Evolutionary conservation across 2,113 vertebrate genomes (phyloP).

Genomic region (Macaca nemestrina): DNA sequence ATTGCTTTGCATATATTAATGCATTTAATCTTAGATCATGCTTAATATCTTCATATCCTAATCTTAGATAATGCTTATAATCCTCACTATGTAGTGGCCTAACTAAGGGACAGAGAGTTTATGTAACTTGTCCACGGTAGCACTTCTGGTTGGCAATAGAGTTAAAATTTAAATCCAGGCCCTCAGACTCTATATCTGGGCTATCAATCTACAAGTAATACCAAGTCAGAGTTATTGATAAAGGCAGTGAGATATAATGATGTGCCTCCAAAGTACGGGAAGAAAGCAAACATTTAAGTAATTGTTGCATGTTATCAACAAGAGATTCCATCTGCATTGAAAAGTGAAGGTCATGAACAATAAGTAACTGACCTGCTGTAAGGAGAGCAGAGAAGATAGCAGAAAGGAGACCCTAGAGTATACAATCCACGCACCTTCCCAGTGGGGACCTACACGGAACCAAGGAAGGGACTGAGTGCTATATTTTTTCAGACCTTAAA

Average conservation of each 20-base stretch:
- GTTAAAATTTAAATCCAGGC: background rate
- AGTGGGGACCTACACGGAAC: background rate
- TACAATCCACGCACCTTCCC: accelerated
- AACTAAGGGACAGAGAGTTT: background rate
- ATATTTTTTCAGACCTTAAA: background rate
- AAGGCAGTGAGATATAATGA: background rate
- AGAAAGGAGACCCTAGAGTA: background rate
- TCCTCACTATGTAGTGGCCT: background rate
- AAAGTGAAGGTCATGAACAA: background rate
- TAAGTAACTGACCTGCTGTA: background rate
- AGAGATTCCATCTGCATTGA: background rate
- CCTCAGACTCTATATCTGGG: background rate
- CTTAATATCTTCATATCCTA: background rate
- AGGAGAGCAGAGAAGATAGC: background rate
- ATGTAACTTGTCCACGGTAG: background rate
- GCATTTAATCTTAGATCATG: background rate
- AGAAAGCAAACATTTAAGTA: background rate
- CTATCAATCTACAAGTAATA: background rate
- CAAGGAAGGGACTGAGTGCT: too few relatives aligned
- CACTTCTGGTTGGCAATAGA: background rate
- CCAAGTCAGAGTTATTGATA: background rate
- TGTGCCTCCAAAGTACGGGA: background rate
- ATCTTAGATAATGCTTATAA: background rate
- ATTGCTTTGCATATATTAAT: background rate
- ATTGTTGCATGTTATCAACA: background rate